phyloP scores from a whole-genome alignment of 2,888 invertebrate species.

The Atherix ibis region DNA sequence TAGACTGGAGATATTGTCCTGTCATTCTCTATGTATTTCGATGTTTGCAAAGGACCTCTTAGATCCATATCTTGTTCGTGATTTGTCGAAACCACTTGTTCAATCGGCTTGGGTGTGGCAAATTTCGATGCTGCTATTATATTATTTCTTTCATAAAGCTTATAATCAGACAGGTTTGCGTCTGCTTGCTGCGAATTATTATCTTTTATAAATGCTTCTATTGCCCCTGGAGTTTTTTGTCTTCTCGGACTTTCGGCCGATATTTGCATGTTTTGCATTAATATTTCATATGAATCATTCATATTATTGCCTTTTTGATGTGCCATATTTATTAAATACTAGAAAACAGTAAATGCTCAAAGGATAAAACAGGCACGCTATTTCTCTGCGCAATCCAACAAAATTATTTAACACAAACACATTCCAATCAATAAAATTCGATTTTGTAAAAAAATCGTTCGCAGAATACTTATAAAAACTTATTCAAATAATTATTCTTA shows the following conservation, averaged over 20 bases:
- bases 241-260: conserved; percentile 23
- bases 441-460: too few relatives aligned
- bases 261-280: conserved; percentile 26
- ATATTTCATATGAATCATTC: conserved; percentile 21
- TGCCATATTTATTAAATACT: conserved; percentile 10
- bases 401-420: too few relatives aligned
- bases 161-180: conserved; percentile 28
- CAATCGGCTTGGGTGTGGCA: conserved; percentile 55
- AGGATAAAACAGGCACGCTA: too few relatives aligned
- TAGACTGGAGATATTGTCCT: conserved; percentile 48
- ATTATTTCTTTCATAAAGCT: conserved; percentile 46
- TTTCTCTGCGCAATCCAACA: too few relatives aligned
- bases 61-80: conserved; percentile 27
- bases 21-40: conserved; percentile 14
- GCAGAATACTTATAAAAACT: too few relatives aligned
- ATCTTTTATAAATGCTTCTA: conserved; percentile 48
- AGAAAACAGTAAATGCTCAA: too few relatives aligned
- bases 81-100: conserved; percentile 21
- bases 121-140: conserved; percentile 50
- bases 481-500: too few relatives aligned
- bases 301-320: conserved; percentile 13
- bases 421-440: too few relatives aligned
- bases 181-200: conserved; percentile 28
- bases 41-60: conserved; percentile 27
- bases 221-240: conserved; percentile 44